A percentile compares a stretch with the other conserved stretches of the same genome.
Evolutionary conservation across 2,888 invertebrate species (phyloP).

Genomic region (Thera obeliscata): DNA sequence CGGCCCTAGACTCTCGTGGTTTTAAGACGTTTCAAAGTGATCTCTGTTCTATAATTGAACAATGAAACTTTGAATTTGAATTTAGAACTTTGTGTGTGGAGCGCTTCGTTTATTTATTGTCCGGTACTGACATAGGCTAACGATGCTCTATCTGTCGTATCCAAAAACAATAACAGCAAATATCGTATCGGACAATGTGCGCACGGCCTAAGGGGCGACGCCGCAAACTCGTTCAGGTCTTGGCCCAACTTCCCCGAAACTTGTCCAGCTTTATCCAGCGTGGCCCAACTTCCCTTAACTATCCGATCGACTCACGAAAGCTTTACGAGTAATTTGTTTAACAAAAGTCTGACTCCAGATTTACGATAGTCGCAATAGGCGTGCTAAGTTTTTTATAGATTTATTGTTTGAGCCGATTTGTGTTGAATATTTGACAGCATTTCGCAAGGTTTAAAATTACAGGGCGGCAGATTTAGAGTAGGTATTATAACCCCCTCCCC

Average conservation of each 20-base stretch:
- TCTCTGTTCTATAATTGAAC: too few relatives aligned
- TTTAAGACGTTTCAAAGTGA: too few relatives aligned
- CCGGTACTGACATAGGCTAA: too few relatives aligned
- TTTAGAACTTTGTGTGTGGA: too few relatives aligned
- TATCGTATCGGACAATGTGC: constrained; percentile 14
- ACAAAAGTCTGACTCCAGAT: constrained; percentile 60
- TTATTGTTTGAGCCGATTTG: constrained; percentile 15
- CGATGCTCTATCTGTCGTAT: too few relatives aligned
- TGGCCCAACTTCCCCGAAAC: constrained; percentile 47
- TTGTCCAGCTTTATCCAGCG: constrained; percentile 62
- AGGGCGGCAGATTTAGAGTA: too few relatives aligned
- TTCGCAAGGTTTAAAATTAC: too few relatives aligned
- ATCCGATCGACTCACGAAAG: constrained; percentile 69
- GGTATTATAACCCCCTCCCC: too few relatives aligned
- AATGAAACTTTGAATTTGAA: too few relatives aligned
- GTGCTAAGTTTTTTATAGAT: constrained; percentile 25
- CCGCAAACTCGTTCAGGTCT: constrained; percentile 55
- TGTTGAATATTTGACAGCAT: background rate
- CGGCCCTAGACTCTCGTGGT: too few relatives aligned
- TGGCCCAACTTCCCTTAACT: constrained; percentile 52
- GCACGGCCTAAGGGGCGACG: constrained; percentile 34
- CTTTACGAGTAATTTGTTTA: constrained; percentile 73
- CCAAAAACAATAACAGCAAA: background rate
- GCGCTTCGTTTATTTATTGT: too few relatives aligned
- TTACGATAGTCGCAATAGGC: constrained; percentile 46